Evolutionary conservation across 2,888 invertebrate species (phyloP), one percentile per base, ranked within the genome.

Genomic region (Chalcosyrphus nemorum): DNA sequence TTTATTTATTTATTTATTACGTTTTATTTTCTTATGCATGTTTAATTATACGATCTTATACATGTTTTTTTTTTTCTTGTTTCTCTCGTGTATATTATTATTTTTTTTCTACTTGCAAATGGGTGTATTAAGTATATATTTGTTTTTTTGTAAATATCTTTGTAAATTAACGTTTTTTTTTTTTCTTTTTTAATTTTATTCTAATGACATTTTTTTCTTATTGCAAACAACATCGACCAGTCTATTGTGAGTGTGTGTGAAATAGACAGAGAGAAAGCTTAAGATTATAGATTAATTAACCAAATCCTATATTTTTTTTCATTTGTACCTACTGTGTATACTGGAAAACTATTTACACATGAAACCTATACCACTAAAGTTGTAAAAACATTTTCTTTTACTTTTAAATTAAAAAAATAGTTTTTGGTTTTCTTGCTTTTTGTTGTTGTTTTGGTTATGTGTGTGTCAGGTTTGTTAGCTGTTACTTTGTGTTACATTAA

Each of bases 181-280:
- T n/a, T n/a, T 70, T 54, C 41, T 50, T 21, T 47, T 63, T 29
- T 54, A 17, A 50, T 41, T 17, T 35, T 43, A 11, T 61, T 65
- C 29, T 72, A 47, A 77, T 78, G 59, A 68, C 54, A 21, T 65
- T 63, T 57, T 27, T 24, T n/a, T 52, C 4, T 61, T 54, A 38
- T 70, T 61, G 47, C 61, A 54, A 54, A 70, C 61, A 77, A 77
- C 61, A 70, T 61, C 35, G 70, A 75, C 78, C 84, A 80, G 84
- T 84, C 84, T 84, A 80, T 84, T 84, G 63, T 65, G 74, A 80
- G 68, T 68, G 78, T 61, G 81, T n/a, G n/a, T n/a, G n/a, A n/a
- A n/a, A n/a, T n/a, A 57, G 54, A 45, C 21, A 52, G 27, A 54
- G 54, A 56, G 54, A 63, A 70, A 76, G 76, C 50, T 70, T 63